These are phyloP conservation scores for Tetranychus cinnabarinus DNA, from an alignment of 1,140 invertebrate species.

Conservation along the genomic window DNA sequence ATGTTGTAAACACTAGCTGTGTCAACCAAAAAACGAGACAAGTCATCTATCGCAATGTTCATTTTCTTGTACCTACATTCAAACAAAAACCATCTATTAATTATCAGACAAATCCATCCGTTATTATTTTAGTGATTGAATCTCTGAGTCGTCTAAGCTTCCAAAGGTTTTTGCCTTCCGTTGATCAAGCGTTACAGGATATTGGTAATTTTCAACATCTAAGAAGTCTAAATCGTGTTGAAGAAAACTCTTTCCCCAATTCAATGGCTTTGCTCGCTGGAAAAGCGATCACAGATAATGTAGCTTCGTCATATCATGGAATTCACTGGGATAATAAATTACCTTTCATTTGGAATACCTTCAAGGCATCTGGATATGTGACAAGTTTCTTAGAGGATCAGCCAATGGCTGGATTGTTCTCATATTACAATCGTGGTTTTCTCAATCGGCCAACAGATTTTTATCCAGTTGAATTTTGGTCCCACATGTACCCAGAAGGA, in stretches of 20 bases:
- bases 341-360: slow-evolving; percentile 17
- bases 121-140: slow-evolving; percentile 8
- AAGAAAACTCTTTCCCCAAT: slow-evolving; percentile 24
- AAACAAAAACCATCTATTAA: not conserved
- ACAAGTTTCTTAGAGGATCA: slow-evolving; percentile 57
- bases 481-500: slow-evolving; percentile 8
- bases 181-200: not conserved
- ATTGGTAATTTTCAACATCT: slow-evolving; percentile 29
- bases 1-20: not conserved
- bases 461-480: slow-evolving; percentile 43
- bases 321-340: slow-evolving; percentile 5
- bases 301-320: not conserved
- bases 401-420: slow-evolving; percentile 46
- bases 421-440: slow-evolving; percentile 53
- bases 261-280: slow-evolving; percentile 20
- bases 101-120: not conserved
- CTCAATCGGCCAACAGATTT: slow-evolving; percentile 47
- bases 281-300: not conserved
- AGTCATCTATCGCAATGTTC: not conserved
- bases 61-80: not conserved
- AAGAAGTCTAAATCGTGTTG: slow-evolving; percentile 21
- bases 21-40: no score
- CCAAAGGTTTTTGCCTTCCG: slow-evolving; percentile 2
- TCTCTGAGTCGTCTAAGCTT: slow-evolving; percentile 4
- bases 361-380: slow-evolving; percentile 37